A percentile compares a stretch with the other conserved stretches of the same genome.
Evolutionary conservation across 2,888 invertebrate genomes (phyloP).

Genomic region (Artemia sp.): DNA sequence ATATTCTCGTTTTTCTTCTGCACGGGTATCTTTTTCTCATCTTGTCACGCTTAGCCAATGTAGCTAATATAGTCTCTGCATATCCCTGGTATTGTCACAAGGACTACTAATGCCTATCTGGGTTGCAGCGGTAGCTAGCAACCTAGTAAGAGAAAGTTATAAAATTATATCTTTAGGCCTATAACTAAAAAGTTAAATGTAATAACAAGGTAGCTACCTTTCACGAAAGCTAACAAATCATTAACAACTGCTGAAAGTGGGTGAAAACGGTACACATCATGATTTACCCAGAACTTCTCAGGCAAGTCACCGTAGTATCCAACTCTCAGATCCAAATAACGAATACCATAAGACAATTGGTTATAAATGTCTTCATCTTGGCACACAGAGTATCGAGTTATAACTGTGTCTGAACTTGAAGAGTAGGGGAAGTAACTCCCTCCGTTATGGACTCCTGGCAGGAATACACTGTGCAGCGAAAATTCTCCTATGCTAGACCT

Average conservation of each 20-base stretch:
- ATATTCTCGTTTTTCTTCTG: too few relatives aligned
- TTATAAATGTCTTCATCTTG: slow-evolving; percentile 41
- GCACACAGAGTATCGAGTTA: slow-evolving; percentile 24
- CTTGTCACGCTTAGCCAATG: too few relatives aligned
- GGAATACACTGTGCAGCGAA: slow-evolving; percentile 25
- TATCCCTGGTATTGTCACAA: too few relatives aligned
- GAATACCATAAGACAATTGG: slow-evolving; percentile 43
- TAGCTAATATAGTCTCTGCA: too few relatives aligned
- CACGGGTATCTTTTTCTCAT: too few relatives aligned
- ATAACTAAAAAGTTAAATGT: too few relatives aligned
- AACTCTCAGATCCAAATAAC: slow-evolving; percentile 47
- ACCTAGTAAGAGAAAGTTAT: too few relatives aligned
- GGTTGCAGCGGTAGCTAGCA: too few relatives aligned
- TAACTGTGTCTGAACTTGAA: slow-evolving; percentile 21
- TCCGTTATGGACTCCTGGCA: slow-evolving; percentile 28
- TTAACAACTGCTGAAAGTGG: slow-evolving; percentile 37
- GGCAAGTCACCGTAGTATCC: slow-evolving; percentile 42
- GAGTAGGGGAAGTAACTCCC: slow-evolving; percentile 26
- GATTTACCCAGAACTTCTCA: slow-evolving; percentile 47
- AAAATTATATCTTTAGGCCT: too few relatives aligned
- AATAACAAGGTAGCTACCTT: slow-evolving; percentile 23
- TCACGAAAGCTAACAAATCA: slow-evolving; percentile 28
- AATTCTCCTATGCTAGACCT: slow-evolving; percentile 17
- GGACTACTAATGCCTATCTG: too few relatives aligned
- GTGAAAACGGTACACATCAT: slow-evolving; percentile 50